Percentiles rank a stretch among this genome's conserved stretches.
phyloP scores from a whole-genome alignment of 2,113 vertebrate species.

The Sialia sialis region DNA sequence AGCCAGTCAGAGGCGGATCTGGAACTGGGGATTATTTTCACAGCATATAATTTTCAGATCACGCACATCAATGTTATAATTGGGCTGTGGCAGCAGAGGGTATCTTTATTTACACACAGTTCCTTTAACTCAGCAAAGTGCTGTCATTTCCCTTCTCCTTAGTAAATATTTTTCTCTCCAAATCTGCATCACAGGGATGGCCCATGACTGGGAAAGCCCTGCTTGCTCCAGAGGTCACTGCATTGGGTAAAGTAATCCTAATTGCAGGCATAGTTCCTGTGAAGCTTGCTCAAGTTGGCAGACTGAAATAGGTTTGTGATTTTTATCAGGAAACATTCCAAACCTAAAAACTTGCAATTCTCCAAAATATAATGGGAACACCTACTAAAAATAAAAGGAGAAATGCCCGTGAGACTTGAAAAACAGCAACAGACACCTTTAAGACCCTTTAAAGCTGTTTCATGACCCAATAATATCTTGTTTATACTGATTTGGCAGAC shows the following conservation, averaged over 20 bases:
- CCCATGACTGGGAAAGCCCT: background rate
- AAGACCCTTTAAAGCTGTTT: background rate
- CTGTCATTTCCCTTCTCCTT: background rate
- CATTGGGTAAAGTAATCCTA: background rate
- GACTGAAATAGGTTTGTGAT: background rate
- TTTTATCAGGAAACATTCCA: background rate
- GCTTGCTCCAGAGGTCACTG: background rate
- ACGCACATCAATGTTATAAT: background rate
- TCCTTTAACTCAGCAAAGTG: background rate
- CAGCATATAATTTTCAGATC: conserved; percentile 34
- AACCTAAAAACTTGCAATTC: background rate
- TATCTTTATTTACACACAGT: conserved; percentile 23
- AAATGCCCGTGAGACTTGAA: background rate
- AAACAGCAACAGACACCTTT: background rate
- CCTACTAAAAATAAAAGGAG: rapidly evolving
- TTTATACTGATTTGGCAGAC: background rate
- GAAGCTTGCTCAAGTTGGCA: background rate
- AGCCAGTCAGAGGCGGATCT: background rate
- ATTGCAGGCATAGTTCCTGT: background rate
- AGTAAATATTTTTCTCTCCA: background rate
- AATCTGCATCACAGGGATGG: background rate
- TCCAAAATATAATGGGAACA: background rate
- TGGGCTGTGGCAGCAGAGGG: background rate
- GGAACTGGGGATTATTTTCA: background rate
- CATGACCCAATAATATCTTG: background rate